Evolutionary conservation across 2,888 invertebrate genomes (phyloP).

Genomic region (Perdita meconis): DNA sequence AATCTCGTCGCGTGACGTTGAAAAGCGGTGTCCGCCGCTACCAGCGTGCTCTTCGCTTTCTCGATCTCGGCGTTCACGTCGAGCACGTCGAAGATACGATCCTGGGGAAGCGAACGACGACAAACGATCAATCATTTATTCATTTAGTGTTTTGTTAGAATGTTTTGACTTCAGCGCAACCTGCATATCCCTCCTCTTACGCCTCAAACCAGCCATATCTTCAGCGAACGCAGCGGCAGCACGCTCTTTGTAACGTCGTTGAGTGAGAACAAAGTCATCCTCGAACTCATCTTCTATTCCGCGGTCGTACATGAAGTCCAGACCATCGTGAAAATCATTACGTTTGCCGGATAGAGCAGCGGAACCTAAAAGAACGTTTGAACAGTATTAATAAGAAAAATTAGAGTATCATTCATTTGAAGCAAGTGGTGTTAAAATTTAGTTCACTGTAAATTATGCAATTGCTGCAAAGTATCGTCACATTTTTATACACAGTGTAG

Average conservation of each 20-base stretch:
- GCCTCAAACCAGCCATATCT: slow-evolving; percentile 81
- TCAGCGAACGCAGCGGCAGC: slow-evolving; percentile 81
- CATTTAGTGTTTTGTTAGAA: no score
- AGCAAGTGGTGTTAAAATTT: neutral
- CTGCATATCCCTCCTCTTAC: slow-evolving; percentile 81
- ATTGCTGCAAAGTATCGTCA: neutral
- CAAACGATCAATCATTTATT: no score
- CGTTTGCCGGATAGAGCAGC: slow-evolving; percentile 76
- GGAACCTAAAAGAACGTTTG: slow-evolving; percentile 78
- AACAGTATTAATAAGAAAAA: slow-evolving; percentile 22
- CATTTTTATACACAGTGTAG: neutral
- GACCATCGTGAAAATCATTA: slow-evolving; percentile 75
- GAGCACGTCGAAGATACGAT: slow-evolving; percentile 82
- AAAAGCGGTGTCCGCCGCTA: slow-evolving; percentile 78
- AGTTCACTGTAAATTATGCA: slow-evolving; percentile 13
- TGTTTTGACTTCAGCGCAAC: no score
- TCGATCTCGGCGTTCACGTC: slow-evolving; percentile 81
- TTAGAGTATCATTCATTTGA: neutral
- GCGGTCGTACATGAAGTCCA: slow-evolving; percentile 75
- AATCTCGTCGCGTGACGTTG: slow-evolving; percentile 80
- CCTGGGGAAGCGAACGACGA: no score
- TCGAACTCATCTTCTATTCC: slow-evolving; percentile 73
- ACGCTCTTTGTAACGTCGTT: slow-evolving; percentile 79
- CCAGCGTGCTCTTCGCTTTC: slow-evolving; percentile 78
- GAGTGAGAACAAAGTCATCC: slow-evolving; percentile 76